Evolutionary conservation across 2,888 invertebrate genomes (phyloP), one percentile per base, ranked within the genome.

Genomic region (Apamea anceps): DNA sequence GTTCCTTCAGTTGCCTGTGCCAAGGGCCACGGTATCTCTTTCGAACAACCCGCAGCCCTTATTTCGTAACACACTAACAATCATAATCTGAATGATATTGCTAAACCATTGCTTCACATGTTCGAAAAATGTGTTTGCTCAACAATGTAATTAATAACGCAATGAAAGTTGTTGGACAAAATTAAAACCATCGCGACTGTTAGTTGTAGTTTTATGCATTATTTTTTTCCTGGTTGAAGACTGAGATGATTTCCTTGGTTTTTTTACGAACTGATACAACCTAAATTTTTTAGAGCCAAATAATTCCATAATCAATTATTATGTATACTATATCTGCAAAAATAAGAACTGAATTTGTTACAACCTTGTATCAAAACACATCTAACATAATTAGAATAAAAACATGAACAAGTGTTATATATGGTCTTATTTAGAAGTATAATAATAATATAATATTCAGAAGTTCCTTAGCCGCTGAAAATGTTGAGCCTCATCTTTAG

Each of bases 381-480:
- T 0, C 25, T 32, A 32, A 51, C 6, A 51, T 51, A 15, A 25
- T 71, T 25, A 28, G 10, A 32, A 15, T 8, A 37, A 60, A 75
- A 57, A 32, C 18, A 28, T 18, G 45, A 75, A 75, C 13, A 32
- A 32, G 2, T 32, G 37, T 37, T 37, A 5, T 37, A 0, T 37
- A 37, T 5, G 37, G 37, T 37, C 4, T 37, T 37, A 37, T 37
- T 37, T 37, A 42, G 42, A 42, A 42, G 42, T 42, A 7, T 7
- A 42, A 42, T 42, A 42, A 42, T 42, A 42, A 42, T 42, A 42
- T 37, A 77, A 48, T 37, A 77, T 77, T 63, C 13, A 48, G 28
- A 51, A 42, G 51, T 28, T 51, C 13, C 18, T 21, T 78, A n/a
- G 12, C n/a, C 18, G 21, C 7, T 12, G 12, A 79, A 57, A n/a